Percentiles rank a stretch among this genome's conserved stretches.
These are phyloP conservation scores for Trialeurodes vaporariorum DNA, from an alignment of 1,140 invertebrate species.

Conservation along the genomic window DNA sequence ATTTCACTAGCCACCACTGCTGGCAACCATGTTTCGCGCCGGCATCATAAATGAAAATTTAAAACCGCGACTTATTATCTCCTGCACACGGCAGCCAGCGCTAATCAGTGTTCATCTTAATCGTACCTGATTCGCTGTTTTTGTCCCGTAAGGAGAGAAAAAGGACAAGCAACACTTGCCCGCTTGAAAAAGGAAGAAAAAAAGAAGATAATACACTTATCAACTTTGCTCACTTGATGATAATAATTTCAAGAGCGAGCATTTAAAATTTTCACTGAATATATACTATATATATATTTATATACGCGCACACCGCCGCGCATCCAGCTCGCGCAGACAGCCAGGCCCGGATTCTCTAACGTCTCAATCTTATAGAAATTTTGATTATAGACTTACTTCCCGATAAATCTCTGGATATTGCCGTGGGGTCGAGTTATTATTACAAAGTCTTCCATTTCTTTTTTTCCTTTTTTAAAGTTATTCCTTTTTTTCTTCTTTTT, in stretches of 20 bases:
- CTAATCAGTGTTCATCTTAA: too few species aligned
- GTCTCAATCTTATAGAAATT: background rate
- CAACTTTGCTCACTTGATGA: background rate
- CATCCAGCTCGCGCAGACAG: background rate
- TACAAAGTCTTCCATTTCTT: background rate
- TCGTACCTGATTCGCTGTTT: too few species aligned
- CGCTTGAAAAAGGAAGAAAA: too few species aligned
- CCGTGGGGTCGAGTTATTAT: background rate
- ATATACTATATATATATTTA: too few species aligned
- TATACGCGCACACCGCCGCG: too few species aligned
- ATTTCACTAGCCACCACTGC: too few species aligned
- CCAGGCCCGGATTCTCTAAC: background rate
- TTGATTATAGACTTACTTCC: background rate
- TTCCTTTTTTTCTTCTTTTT: background rate
- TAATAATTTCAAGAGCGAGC: background rate
- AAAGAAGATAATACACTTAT: background rate
- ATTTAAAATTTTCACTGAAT: background rate
- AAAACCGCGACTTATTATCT: too few species aligned
- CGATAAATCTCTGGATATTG: background rate
- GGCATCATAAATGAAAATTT: too few species aligned
- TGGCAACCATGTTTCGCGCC: too few species aligned
- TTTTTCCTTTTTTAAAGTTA: background rate
- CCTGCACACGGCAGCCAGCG: too few species aligned
- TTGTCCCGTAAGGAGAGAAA: too few species aligned
- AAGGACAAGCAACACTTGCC: too few species aligned